These are phyloP conservation scores for Condylostylus longicornis DNA, from an alignment of 1,140 invertebrate genomes.

Conservation along the genomic window DNA sequence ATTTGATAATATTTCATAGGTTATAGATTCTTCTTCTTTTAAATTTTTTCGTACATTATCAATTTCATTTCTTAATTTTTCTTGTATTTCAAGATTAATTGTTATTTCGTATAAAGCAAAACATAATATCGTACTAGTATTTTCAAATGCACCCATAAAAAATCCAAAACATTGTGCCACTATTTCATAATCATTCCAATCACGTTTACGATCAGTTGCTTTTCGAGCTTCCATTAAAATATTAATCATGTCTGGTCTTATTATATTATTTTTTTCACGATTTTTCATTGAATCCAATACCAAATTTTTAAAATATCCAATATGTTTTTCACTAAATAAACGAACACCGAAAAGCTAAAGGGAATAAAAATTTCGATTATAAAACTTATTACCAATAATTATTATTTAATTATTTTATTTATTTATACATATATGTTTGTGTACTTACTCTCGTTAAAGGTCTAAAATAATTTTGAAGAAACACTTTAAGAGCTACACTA, in stretches of 20 bases:
- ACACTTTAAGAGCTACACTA: slow-evolving; percentile 2
- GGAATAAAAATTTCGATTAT: not conserved
- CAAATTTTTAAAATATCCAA: slow-evolving; percentile 35
- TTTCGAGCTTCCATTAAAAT: slow-evolving; percentile 23
- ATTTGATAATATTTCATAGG: slow-evolving; percentile 22
- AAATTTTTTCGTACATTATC: slow-evolving; percentile 9
- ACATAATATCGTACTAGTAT: slow-evolving; percentile 13
- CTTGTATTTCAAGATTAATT: slow-evolving; percentile 25
- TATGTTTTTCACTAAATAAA: slow-evolving; percentile 31
- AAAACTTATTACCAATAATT: not conserved
- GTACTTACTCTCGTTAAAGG: slow-evolving; percentile 1
- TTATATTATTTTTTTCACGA: slow-evolving; percentile 31
- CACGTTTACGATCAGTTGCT: slow-evolving; percentile 1
- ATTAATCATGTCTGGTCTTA: slow-evolving; percentile 34
- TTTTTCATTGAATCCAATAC: slow-evolving; percentile 37
- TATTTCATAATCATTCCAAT: slow-evolving; percentile 17
- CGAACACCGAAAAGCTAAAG: slow-evolving; percentile 18
- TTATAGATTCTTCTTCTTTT: slow-evolving; percentile 12
- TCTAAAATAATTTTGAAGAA: not conserved
- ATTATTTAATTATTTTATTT: slow-evolving; percentile 2
- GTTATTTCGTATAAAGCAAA: slow-evolving; percentile 20
- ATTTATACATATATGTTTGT: not conserved
- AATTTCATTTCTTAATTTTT: slow-evolving; percentile 26
- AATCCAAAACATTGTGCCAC: slow-evolving; percentile 30
- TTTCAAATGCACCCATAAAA: slow-evolving; percentile 31